Base-by-base conservation (phyloP, 2,113 vertebrate species). In the Capra hircus region DNA sequence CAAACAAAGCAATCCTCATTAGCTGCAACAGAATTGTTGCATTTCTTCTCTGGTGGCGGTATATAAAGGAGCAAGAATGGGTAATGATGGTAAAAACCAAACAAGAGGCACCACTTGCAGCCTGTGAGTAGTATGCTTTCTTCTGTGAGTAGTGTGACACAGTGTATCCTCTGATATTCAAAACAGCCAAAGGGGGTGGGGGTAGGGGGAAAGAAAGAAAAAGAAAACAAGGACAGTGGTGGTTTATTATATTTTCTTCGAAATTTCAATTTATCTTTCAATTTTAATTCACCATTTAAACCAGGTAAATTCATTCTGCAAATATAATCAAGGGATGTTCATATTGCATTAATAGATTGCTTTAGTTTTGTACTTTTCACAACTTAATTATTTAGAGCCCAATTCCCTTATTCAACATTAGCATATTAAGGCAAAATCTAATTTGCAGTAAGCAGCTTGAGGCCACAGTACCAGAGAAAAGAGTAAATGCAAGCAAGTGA, bases 301-400 rank as follows among this genome's bases (percentile, higher is more conserved):
- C 74, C 89, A 98, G 84, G 95, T 97, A 97, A 98, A 98, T 96
- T 98, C 91, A 71, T 93, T 97, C 91, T 96, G 97, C 93, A 98
- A 98, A 98, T 98, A 98, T 97, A 98, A 98, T 98, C 96, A 98
- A 97, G 97, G 86, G 94, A 98, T 98, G 96, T 97, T 98, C 95
- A 96, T 97, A 96, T 94, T 91, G 96, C 74, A 95, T 98, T 98
- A 98, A 97, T 97, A 98, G 96, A 98, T 97, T 97, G 97, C 92
- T 96, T 96, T 94, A 95, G 95, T 98, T 98, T 98, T 97, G 55
- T 96, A 97, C 94, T 98, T 98, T 96, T 97, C 90, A 98, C 94
- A 97, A 95, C 97, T 98, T 97, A 97, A 98, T 98, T 98, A 98
- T 98, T 98, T 98, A 97, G 78, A 95, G 62, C 53, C 91, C 96